Conservation (phyloP, 2,888 invertebrate species). For the Nebria salina region DNA sequence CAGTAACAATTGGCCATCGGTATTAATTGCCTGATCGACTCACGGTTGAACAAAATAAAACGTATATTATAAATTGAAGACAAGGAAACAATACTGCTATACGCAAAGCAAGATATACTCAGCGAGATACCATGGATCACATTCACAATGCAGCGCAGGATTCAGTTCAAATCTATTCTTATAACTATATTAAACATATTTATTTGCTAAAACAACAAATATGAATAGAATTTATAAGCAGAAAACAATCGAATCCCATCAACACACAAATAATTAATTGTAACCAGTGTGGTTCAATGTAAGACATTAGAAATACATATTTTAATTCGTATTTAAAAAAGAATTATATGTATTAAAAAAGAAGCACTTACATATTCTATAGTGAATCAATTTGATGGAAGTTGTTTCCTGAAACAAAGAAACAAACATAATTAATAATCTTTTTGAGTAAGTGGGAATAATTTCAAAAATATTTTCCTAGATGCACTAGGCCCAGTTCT, state of each 20-base stretch:
- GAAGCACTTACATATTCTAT: too few species aligned
- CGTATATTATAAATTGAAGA: slow-evolving; percentile 35
- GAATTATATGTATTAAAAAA: too few species aligned
- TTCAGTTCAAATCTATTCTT: background rate
- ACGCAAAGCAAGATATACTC: slow-evolving; percentile 21
- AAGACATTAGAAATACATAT: too few species aligned
- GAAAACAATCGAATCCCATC: too few species aligned
- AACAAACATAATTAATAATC: too few species aligned
- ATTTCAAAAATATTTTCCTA: background rate
- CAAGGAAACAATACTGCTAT: slow-evolving; percentile 37
- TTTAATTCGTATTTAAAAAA: too few species aligned
- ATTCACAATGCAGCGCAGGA: background rate
- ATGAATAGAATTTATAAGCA: too few species aligned
- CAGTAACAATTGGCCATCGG: slow-evolving; percentile 37
- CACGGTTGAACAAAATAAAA: slow-evolving; percentile 39
- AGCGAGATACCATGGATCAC: slow-evolving; percentile 23
- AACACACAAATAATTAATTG: too few species aligned
- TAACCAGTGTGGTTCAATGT: too few species aligned
- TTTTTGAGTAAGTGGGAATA: background rate
- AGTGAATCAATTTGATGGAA: too few species aligned
- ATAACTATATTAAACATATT: background rate
- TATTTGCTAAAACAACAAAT: background rate
- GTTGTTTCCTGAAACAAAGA: too few species aligned
- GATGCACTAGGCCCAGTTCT: slow-evolving; percentile 10
- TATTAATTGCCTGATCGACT: slow-evolving; percentile 41